Conservation (phyloP, 2,797 vertebrate genomes). For the Harpagifer antarcticus region DNA sequence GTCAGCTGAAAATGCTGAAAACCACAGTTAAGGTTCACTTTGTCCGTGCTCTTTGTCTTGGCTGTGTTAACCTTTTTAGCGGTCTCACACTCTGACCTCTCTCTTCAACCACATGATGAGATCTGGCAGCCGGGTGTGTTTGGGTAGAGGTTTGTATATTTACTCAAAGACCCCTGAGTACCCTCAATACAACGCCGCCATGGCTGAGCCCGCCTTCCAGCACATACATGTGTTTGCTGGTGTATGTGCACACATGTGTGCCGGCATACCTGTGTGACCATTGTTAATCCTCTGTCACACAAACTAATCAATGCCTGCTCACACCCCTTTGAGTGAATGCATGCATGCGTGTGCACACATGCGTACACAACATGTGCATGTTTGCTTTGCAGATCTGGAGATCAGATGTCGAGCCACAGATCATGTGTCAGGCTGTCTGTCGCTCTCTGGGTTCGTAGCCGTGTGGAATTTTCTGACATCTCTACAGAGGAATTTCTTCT, state of each 20-base stretch:
- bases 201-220: constrained; percentile 55
- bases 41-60: constrained; percentile 55
- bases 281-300: constrained; percentile 51
- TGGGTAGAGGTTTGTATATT: constrained; percentile 84
- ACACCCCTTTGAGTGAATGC: constrained; percentile 59
- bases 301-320: constrained; percentile 55
- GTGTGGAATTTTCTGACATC: constrained; percentile 26
- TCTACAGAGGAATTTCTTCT: constrained; percentile 32
- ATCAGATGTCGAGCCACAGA: constrained; percentile 69
- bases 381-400: constrained; percentile 73
- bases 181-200: constrained; percentile 65
- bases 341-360: constrained; percentile 52
- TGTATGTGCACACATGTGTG: constrained; percentile 30
- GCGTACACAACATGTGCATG: constrained; percentile 49
- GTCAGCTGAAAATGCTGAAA: constrained; percentile 23
- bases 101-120: constrained; percentile 77
- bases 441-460: constrained; percentile 32
- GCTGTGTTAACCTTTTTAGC: constrained; percentile 62
- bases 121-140: constrained; percentile 80
- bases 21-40: constrained; percentile 31
- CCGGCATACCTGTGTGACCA: constrained; percentile 51
- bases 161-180: constrained; percentile 79
- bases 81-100: constrained; percentile 71
- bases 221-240: constrained; percentile 36
- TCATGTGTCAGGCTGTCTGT: constrained; percentile 68